These are phyloP conservation scores for Neodiprion lecontei DNA, from an alignment of 1,140 invertebrate genomes.

Conservation along the genomic window DNA sequence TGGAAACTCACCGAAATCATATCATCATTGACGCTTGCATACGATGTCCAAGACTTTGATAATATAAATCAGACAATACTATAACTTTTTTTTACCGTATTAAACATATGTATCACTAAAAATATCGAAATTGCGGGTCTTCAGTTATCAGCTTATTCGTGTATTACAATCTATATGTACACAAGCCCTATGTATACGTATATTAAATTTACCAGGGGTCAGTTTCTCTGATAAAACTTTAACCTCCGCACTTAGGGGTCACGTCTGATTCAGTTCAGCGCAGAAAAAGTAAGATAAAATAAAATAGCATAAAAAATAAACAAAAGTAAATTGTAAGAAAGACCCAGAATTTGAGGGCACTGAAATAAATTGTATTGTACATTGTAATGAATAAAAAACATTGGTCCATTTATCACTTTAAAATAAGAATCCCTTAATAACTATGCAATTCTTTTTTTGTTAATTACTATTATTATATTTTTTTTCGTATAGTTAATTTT, in stretches of 20 bases:
- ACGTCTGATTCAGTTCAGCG: constrained; percentile 31
- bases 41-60: not conserved
- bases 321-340: not conserved
- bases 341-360: not conserved
- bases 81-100: not conserved
- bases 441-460: not conserved
- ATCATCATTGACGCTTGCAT: not conserved
- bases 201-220: constrained; percentile 38
- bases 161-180: not conserved
- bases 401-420: constrained; percentile 36
- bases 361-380: not conserved
- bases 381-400: constrained; percentile 9
- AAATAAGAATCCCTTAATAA: constrained; percentile 25
- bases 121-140: not conserved
- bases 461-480: not conserved
- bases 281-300: constrained; percentile 27
- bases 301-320: constrained; percentile 24
- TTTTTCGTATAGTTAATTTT: not conserved
- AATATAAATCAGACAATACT: not conserved
- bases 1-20: too few relatives aligned
- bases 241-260: constrained; percentile 25
- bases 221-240: constrained; percentile 36
- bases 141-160: not conserved
- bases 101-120: not conserved
- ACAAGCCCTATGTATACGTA: constrained; percentile 19